Evolutionary conservation across 2,797 vertebrate genomes (phyloP), one percentile per base, ranked within the genome.

Genomic region (Momotus momota): DNA sequence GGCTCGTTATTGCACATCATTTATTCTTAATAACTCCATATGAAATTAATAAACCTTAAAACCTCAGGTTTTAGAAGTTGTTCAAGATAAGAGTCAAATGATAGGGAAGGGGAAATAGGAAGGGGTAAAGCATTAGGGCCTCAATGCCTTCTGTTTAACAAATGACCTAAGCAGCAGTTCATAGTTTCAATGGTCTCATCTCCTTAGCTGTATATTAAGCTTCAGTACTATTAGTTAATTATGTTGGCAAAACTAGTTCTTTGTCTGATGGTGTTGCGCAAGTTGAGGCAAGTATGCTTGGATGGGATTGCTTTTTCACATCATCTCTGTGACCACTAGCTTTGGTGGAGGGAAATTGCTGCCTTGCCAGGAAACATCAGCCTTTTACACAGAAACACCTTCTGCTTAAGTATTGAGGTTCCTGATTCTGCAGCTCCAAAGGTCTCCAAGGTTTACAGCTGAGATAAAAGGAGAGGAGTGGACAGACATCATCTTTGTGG

Each of bases 21-120:
- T 95, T 96, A 97, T 93, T 95, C 94, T 92, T 96, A 93, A 81
- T 95, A 97, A 94, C 62, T 71, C 70, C 38, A 43, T 85, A 87
- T 93, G 93, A 97, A 96, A 97, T 95, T 96, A 95, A 94, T 96
- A 95, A 93, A 95, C 86, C 90, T 94, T 94, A 93, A 93, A 82
- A 23, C 66, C 72, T 43, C 67, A 73, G 14, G 55, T 95, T 96
- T 96, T 93, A 91, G 66, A 89, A 88, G 60, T 88, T 96, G 84
- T 69, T 73, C 46, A 57, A 80, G 60, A 45, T 73, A 85, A 85
- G 80, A 93, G 72, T 73, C 54, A 93, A 93, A 82, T 70, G 27
- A 82, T 45, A 41, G 43, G 43, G 51, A 80, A 86, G 38, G 43
- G 43, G 51, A 80, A 86, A 60, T 51, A 79, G 54, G 60, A 89